Base-by-base conservation (phyloP, 2,797 vertebrate genomes). In the Aselliscus stoliczkanus region DNA sequence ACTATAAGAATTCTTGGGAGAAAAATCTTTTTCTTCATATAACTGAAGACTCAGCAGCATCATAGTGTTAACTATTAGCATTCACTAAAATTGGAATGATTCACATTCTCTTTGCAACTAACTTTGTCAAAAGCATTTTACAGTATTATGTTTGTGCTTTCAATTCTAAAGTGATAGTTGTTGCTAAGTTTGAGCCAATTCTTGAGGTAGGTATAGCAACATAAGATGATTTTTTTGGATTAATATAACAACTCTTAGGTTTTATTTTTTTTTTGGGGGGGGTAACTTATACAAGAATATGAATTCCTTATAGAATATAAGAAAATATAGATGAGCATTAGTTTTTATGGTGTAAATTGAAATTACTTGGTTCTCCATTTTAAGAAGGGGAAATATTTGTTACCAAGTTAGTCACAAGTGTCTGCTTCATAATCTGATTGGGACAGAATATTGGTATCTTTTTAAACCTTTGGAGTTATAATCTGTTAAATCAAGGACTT, bases 71-170 rank as follows among this genome's bases (percentile, higher is more conserved):
- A 79, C 34, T 54, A 25, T 88, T 73, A 90, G 73, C 73, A 76
- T 25, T 65, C 29, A 65, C 34, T 89, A 23, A 47, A 54, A 7
- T 47, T 82, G 58, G 31, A 94, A 76, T 88, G 31, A 93, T n/a
- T 85, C 86, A 52, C 0, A 69, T 14, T 87, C 54, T 84, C 13
- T 83, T 89, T 81, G 72, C 31, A 47, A 23, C 42, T 77, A 75
- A 93, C 72, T 82, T 86, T 90, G 31, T 90, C 73, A 86, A 69
- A 91, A 90, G n/a, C 7, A 47, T 92, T 95, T 94, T 97, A 93
- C 3, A 44, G 25, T 34, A 90, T 77, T 64, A 27, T 56, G 6
- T 94, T 87, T 82, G 44, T 86, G 18, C 4, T 90, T 86, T 50
- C 21, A 93, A 17, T 67, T 89, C 13, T 92, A 72, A 92, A 83